Evolutionary conservation across 2,888 invertebrate genomes (phyloP), one percentile per base, ranked within the genome.

Genomic region (Leptopterna dolabrata): DNA sequence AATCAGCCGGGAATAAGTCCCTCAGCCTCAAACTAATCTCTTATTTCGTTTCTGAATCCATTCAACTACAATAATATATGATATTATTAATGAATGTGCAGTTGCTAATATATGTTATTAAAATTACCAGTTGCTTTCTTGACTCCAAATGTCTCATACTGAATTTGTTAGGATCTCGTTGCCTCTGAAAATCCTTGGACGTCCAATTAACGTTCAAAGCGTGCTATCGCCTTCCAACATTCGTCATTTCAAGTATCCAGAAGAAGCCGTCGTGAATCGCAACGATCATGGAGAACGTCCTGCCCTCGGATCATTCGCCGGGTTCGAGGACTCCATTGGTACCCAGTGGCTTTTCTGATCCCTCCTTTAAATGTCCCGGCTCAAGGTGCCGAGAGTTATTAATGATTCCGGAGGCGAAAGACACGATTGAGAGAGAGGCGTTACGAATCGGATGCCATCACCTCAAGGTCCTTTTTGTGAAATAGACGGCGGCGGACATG

Each of bases 331-430:
- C 63, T 63, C 55, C 16, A 24, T 63, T 24, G 63, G 63, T 63
- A 63, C 63, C 63, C 63, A 63, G 19, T 27, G 63, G 63, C 24
- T 63, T 63, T 24, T 11, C 24, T 11, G 63, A 63, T 63, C 24
- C 16, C 73, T 73, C 73, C 19, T 73, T 73, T 41, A 36, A 73
- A 73, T 19, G 36, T 73, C 14, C 73, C 19, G n/a, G 73, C 41
- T 73, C 73, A 73, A 73, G 73, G 73, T 36, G 73, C 16, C n/a
- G 41, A 14, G 30, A 30, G 73, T 73, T 73, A 73, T 73, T 36
- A 73, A 73, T 73, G 36, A 73, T 73, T 63, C 63, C 63, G 27
- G 63, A 63, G 63, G 63, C 63, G 24, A 63, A 63, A 63, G 63
- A 63, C 19, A 0, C 63, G 24, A 63, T 36, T 27, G 63, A 13